Percentiles rank a stretch among this genome's conserved stretches.
phyloP scores from a whole-genome alignment of 1,140 invertebrate genomes.

The Geopemphigus sp. region DNA sequence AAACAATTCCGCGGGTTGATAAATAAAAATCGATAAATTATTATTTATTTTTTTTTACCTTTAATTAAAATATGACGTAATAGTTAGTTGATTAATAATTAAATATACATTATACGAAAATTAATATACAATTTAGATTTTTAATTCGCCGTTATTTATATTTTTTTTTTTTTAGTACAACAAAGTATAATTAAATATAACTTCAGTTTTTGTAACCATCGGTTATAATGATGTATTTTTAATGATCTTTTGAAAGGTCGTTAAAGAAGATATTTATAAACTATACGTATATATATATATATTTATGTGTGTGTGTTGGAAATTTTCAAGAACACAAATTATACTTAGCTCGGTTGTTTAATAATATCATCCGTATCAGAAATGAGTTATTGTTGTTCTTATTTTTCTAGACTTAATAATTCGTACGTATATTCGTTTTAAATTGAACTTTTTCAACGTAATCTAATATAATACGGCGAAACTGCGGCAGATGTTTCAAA shows the following conservation, averaged over 20 bases:
- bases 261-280: constrained; percentile 14
- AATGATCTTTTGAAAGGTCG: constrained; percentile 30
- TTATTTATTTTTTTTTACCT: too few species aligned
- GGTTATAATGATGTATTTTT: constrained; percentile 33
- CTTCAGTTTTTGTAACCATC: constrained; percentile 20
- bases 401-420: too few species aligned
- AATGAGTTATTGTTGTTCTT: not conserved
- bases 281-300: not conserved
- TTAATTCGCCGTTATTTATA: not conserved
- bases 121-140: constrained; percentile 13
- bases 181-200: constrained; percentile 19
- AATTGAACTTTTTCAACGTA: not conserved
- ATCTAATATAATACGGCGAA: not conserved
- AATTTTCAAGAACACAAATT: not conserved
- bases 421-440: not conserved
- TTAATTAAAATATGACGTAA: not conserved
- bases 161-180: constrained; percentile 8
- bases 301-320: not conserved
- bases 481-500: not conserved
- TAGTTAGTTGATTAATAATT: not conserved
- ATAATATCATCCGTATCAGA: not conserved
- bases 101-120: not conserved
- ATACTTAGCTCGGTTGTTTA: not conserved
- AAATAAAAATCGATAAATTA: too few species aligned
- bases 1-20: too few species aligned